Base-by-base conservation (phyloP, 2,888 invertebrate genomes). In the Hermaeophaga mercurialis region DNA sequence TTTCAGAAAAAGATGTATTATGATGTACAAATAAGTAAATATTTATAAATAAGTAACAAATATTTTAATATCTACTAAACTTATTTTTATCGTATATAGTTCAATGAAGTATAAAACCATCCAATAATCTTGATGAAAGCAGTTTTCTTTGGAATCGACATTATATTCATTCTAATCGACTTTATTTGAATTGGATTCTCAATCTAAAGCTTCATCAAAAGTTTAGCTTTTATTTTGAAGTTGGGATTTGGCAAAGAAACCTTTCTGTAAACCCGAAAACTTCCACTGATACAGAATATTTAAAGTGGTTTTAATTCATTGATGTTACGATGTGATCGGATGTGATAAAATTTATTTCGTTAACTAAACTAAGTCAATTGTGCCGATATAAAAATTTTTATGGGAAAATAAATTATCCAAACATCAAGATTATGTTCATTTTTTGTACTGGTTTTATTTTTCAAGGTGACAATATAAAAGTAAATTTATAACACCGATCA, bases 161-260 rank as follows among this genome's bases (percentile, higher is more conserved):
- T n/a, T n/a, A n/a, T n/a, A n/a, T n/a, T n/a, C n/a, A n/a, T n/a
- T n/a, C n/a, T n/a, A n/a, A n/a, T n/a, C n/a, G n/a, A n/a, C n/a
- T n/a, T n/a, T n/a, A n/a, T n/a, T n/a, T n/a, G n/a, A n/a, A n/a
- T n/a, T n/a, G n/a, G n/a, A n/a, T n/a, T n/a, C 36, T 34, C 14
- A 12, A 34, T 14, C 17, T 33, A 36, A 9, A 15, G 36, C 36
- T 36, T 36, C 15, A 15, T 36, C 36, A 36, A 36, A 36, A 36
- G 36, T 36, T 36, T 9, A 36, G 17, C 17, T 36, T 17, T 36
- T 3, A 36, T 36, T 9, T 36, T 17, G 17, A 36, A 36, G 36
- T 36, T 14, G 36, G 17, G 36, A 6, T 2, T 14, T 17, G 2
- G 8, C 36, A 36, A 36, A 36, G 17, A 14, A 36, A 36, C 15